Evolutionary conservation across 2,888 invertebrate species (phyloP).

Genomic region (Pristionchus exspectatus): DNA sequence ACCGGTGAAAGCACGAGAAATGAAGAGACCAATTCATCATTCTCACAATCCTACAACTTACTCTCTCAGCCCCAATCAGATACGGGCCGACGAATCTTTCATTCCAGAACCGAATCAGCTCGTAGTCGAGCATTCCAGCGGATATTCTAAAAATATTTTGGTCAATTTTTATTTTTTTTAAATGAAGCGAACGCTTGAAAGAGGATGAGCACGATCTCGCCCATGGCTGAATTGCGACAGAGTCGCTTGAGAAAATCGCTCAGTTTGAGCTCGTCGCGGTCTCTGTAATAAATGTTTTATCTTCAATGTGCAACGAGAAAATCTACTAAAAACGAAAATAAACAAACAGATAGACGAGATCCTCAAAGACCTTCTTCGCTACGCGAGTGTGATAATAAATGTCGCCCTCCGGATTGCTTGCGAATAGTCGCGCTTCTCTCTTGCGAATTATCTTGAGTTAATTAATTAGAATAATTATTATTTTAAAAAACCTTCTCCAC

Average conservation of each 20-base stretch:
- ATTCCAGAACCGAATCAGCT: background rate
- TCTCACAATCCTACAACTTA: background rate
- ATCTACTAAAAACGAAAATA: background rate
- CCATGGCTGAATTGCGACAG: background rate
- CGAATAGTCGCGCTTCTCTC: background rate
- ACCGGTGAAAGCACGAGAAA: too few species aligned
- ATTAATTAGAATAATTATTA: background rate
- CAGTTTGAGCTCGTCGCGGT: constrained; percentile 18
- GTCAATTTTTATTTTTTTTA: background rate
- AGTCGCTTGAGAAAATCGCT: background rate
- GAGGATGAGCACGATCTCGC: background rate
- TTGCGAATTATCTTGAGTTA: background rate
- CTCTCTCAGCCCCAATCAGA: background rate
- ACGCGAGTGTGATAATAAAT: background rate
- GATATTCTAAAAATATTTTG: background rate
- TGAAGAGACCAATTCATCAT: too few species aligned
- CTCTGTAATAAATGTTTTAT: background rate
- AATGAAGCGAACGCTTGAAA: background rate
- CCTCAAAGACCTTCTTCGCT: constrained; percentile 10
- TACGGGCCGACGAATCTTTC: background rate
- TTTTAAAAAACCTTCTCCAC: background rate
- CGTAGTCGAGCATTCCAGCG: constrained; percentile 20
- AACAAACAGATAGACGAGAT: background rate
- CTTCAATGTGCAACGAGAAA: background rate
- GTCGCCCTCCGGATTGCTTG: background rate